Evolutionary conservation across 2,797 vertebrate species (phyloP), one percentile per base, ranked within the genome.

Genomic region (Echeneis naucrates): DNA sequence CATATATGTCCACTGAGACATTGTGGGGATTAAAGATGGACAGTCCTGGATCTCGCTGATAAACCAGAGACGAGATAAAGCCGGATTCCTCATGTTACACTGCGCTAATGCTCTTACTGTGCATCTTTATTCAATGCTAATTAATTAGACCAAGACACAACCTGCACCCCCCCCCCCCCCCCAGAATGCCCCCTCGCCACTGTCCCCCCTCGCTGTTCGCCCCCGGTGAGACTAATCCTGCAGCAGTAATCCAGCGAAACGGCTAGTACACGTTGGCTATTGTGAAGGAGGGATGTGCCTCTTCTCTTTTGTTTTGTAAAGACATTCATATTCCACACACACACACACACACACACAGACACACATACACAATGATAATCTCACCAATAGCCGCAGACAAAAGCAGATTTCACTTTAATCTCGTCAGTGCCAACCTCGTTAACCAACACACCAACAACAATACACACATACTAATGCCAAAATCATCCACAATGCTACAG

Each of bases 1-100:
- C n/a, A n/a, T n/a, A n/a, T n/a, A n/a, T n/a, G n/a, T n/a, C n/a
- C n/a, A n/a, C n/a, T n/a, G n/a, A n/a, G n/a, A n/a, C n/a, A n/a
- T n/a, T 33, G 37, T 51, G 38, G 2, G 74, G 2, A 53, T 81
- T 86, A 88, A 85, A 76, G 73, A 87, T 61, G 77, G 80, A 73
- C 78, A 85, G 89, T 92, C 83, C 92, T 93, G 90, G 87, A 89
- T 91, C 78, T 76, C 38, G 50, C 87, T 87, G 93, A 94, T 95
- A 94, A 93, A 91, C 86, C 52, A n/a, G 40, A 64, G 33, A 67
- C 71, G 58, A 59, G 70, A 32, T 78, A 57, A 71, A 82, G 55
- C 80, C 4, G 74, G 69, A 72, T 78, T 89, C 72, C 48, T 54
- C 63, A 40, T 47, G 68, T 87, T 80, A 65, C 13, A 2, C 47